Conservation (phyloP, 30 jellyfish, hydroid and myxozoan genomes). For the Phacellophora camtschatica region DNA sequence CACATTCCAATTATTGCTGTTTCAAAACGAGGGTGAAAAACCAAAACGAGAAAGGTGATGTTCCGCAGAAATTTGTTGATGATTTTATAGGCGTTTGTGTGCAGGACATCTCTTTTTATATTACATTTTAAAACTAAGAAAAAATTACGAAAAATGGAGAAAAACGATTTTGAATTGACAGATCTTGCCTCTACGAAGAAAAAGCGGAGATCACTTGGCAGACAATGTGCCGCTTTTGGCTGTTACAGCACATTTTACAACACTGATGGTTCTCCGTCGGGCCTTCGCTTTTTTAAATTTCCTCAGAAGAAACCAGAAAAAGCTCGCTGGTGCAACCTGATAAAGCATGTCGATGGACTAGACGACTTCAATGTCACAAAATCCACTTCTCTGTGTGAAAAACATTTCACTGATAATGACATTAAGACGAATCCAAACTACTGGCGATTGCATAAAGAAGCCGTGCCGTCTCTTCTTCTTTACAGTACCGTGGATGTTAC, state of each 20-base stretch:
- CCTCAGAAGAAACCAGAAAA: slow-evolving; percentile 53
- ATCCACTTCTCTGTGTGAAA: slow-evolving; percentile 14
- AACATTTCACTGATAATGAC: slow-evolving; percentile 13
- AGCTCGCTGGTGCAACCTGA: slow-evolving; percentile 29
- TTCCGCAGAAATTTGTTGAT: background rate
- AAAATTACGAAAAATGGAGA: background rate
- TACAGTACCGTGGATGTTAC: background rate
- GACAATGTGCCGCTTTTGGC: slow-evolving; percentile 56
- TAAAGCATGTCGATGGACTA: slow-evolving; percentile 32
- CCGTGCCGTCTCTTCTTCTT: slow-evolving; percentile 7
- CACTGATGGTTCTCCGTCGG: slow-evolving; percentile 25
- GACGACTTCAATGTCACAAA: slow-evolving; percentile 48
- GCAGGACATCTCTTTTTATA: no score
- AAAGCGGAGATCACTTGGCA: background rate
- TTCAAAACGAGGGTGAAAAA: no score
- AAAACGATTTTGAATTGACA: background rate
- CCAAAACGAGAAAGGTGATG: slow-evolving; percentile 14
- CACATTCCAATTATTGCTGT: no score
- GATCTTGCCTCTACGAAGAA: background rate
- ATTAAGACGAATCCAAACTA: slow-evolving; percentile 1
- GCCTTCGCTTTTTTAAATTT: slow-evolving; percentile 51
- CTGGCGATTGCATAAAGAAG: background rate
- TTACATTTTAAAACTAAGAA: no score
- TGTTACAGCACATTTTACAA: slow-evolving; percentile 17
- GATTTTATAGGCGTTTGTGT: no score